Evolutionary conservation across 1,140 invertebrate genomes (phyloP).

Genomic region (Eumeta japonica): DNA sequence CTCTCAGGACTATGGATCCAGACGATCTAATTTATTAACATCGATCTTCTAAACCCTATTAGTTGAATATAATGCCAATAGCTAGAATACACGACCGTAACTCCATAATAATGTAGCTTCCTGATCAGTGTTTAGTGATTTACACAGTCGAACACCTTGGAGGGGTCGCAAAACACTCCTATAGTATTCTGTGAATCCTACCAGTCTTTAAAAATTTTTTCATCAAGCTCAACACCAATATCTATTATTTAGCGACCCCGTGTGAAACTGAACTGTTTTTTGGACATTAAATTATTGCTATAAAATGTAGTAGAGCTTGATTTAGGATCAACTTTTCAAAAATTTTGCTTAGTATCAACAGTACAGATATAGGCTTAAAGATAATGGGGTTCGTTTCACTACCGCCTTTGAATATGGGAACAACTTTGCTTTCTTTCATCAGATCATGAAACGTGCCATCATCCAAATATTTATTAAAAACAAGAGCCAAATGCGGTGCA

Average conservation of each 20-base stretch:
- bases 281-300: neutral
- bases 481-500: no score
- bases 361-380: neutral
- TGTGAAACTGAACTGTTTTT: neutral
- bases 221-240: neutral
- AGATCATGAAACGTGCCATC: neutral
- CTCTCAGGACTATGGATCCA: no score
- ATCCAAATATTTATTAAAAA: neutral
- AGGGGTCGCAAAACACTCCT: neutral
- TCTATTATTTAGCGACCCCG: neutral
- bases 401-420: neutral
- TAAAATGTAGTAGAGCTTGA: neutral
- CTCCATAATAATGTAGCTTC: no score
- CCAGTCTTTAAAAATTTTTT: neutral
- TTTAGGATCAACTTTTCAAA: neutral
- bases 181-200: no score
- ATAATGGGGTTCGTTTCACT: neutral
- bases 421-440: no score
- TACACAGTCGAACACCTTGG: neutral
- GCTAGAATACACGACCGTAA: no score
- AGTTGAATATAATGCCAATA: no score
- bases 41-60: no score
- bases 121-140: no score
- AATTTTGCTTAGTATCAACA: neutral
- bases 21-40: no score